Conservation (phyloP, 2,888 invertebrate genomes). For the Nomada lathburiana region DNA sequence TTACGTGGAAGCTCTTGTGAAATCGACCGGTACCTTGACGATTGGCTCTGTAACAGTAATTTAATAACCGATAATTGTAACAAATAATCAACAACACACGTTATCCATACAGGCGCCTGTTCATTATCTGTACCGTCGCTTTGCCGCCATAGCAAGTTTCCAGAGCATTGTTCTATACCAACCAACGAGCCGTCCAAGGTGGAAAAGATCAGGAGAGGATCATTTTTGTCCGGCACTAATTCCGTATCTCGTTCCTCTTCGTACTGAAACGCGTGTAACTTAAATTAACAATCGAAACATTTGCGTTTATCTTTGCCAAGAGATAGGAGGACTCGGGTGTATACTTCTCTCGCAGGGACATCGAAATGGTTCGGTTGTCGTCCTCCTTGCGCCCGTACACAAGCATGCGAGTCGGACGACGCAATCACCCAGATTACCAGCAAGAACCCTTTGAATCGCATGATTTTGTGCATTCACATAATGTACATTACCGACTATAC, state of each 20-base stretch:
- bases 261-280: background rate
- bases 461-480: conserved; percentile 4
- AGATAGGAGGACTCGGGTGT: background rate
- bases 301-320: background rate
- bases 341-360: conserved; percentile 22
- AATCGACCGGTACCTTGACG: conserved; percentile 91
- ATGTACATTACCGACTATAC: background rate
- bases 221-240: conserved; percentile 80
- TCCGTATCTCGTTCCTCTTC: conserved; percentile 78
- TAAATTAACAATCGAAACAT: background rate
- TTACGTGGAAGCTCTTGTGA: conserved; percentile 85
- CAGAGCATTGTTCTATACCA: conserved; percentile 94
- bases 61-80: conserved; percentile 23
- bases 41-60: conserved; percentile 91
- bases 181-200: conserved; percentile 97
- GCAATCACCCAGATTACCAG: conserved; percentile 10
- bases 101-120: conserved; percentile 27
- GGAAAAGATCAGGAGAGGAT: conserved; percentile 90
- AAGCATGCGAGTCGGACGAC: background rate
- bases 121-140: conserved; percentile 90
- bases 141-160: conserved; percentile 95
- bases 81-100: background rate
- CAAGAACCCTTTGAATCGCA: conserved; percentile 10
- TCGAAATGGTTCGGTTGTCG: background rate
- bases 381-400: background rate